Evolutionary conservation across 2,888 invertebrate species (phyloP).

Genomic region (Drosophila mulleri): DNA sequence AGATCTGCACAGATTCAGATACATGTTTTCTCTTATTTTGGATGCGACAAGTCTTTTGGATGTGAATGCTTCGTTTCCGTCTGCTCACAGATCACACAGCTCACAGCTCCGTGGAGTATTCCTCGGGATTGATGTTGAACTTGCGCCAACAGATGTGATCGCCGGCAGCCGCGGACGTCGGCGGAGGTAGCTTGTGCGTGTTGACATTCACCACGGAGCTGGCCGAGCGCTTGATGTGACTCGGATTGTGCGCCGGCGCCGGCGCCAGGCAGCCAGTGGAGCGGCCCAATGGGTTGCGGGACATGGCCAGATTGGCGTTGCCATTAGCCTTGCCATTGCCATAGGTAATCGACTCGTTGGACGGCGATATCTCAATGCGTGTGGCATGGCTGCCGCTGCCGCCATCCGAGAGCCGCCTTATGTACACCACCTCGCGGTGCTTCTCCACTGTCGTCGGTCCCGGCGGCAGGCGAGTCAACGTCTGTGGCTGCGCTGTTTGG

Average conservation of each 20-base stretch:
- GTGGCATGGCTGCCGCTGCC: slow-evolving; percentile 82
- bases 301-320: slow-evolving; percentile 42
- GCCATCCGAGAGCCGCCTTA: slow-evolving; percentile 82
- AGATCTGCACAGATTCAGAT: slow-evolving; percentile 64
- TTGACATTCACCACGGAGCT: slow-evolving; percentile 75
- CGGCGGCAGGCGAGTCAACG: slow-evolving; percentile 28
- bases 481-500: slow-evolving; percentile 64
- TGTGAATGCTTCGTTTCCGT: slow-evolving; percentile 70
- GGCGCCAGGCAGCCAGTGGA: slow-evolving; percentile 72
- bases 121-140: slow-evolving; percentile 84
- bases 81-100: slow-evolving; percentile 8
- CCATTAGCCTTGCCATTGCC: slow-evolving; percentile 59
- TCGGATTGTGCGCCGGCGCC: slow-evolving; percentile 38
- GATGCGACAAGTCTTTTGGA: slow-evolving; percentile 76
- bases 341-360: slow-evolving; percentile 83
- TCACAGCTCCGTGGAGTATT: slow-evolving; percentile 85
- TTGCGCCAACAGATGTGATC: slow-evolving; percentile 87
- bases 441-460: slow-evolving; percentile 67
- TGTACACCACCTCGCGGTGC: slow-evolving; percentile 84
- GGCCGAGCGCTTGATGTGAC: slow-evolving; percentile 75
- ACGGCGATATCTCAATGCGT: slow-evolving; percentile 84
- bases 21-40: slow-evolving; percentile 62
- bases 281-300: slow-evolving; percentile 72
- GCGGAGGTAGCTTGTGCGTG: slow-evolving; percentile 73
- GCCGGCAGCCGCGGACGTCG: slow-evolving; percentile 65